These are phyloP conservation scores for Aplysia californica DNA, from an alignment of 1,140 invertebrate species.

Conservation along the genomic window DNA sequence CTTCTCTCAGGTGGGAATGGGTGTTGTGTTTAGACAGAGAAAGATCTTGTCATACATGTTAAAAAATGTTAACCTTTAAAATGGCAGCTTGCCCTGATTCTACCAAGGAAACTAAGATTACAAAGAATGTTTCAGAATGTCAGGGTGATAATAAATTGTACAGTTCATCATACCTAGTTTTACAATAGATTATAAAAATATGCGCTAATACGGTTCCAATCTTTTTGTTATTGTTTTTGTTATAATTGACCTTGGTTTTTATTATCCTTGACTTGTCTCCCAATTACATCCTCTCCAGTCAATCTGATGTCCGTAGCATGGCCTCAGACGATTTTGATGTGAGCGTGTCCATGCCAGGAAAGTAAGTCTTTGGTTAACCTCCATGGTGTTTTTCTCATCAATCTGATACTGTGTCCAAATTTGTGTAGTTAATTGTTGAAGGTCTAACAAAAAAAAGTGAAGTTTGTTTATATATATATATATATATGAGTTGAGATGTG, in stretches of 20 bases:
- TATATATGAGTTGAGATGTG: neutral
- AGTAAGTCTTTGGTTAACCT: too few species aligned
- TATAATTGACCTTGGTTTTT: neutral
- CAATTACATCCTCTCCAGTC: conserved; percentile 50
- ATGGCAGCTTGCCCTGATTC: too few species aligned
- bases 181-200: neutral
- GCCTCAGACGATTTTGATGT: conserved; percentile 83
- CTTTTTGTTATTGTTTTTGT: neutral
- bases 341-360: conserved; percentile 76
- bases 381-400: conserved; percentile 21
- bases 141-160: conserved; percentile 54
- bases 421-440: neutral
- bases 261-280: neutral
- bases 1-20: too few species aligned
- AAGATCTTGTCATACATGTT: too few species aligned
- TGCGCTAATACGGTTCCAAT: neutral
- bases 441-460: neutral
- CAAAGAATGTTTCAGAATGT: neutral
- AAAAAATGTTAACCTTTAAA: too few species aligned
- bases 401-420: neutral
- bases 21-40: too few species aligned
- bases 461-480: neutral
- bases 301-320: conserved; percentile 80
- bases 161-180: conserved; percentile 39
- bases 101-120: neutral